These are phyloP conservation scores for Pipistrellus pipistrellus DNA, from an alignment of 2,797 vertebrate genomes.

Conservation along the genomic window DNA sequence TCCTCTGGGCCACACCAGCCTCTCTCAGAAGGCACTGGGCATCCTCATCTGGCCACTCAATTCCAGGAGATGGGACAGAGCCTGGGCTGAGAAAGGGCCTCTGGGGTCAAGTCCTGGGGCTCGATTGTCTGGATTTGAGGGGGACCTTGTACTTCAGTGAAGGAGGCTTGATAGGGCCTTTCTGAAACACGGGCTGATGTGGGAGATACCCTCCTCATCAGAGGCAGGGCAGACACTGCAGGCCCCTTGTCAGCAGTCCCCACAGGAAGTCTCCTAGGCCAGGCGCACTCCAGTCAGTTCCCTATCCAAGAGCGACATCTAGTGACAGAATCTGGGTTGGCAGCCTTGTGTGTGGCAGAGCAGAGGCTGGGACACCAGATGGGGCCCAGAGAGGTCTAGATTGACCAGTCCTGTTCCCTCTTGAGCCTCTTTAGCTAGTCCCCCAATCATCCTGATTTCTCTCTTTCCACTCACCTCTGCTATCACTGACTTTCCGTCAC, in stretches of 20 bases:
- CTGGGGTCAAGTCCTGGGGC: not conserved
- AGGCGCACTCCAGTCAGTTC: not conserved
- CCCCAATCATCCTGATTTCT: rapidly evolving
- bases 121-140: rapidly evolving
- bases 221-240: too few relatives aligned
- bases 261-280: rapidly evolving
- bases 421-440: not conserved
- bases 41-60: not conserved
- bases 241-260: too few relatives aligned
- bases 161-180: not conserved
- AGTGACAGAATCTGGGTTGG: not conserved
- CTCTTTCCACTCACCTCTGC: not conserved
- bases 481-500: not conserved
- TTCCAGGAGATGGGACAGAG: not conserved
- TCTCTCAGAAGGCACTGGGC: not conserved
- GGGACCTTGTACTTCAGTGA: not conserved
- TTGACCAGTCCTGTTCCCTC: not conserved
- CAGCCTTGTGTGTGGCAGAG: not conserved
- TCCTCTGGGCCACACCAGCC: rapidly evolving
- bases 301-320: constrained; percentile 69
- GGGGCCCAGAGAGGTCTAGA: not conserved
- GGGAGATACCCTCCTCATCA: rapidly evolving
- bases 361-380: rapidly evolving
- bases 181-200: rapidly evolving
- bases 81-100: not conserved